Percentiles rank a stretch among this genome's conserved stretches.
Evolutionary conservation across 2,888 invertebrate genomes (phyloP).

Genomic region (Nemotelus nigrinus): DNA sequence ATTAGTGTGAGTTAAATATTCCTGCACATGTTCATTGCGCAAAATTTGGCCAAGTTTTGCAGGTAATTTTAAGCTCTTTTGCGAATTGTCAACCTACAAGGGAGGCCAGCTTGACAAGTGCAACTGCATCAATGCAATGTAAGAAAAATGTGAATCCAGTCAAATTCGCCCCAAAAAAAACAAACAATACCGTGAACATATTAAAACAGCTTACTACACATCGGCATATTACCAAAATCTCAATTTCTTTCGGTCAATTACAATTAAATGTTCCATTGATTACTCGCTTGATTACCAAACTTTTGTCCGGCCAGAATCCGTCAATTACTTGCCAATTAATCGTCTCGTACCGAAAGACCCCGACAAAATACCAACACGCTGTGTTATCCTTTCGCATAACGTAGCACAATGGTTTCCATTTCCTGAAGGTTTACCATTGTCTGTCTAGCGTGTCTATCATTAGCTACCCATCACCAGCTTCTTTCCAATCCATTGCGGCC

Average conservation of each 20-base stretch:
- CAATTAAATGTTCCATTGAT: conserved; percentile 37
- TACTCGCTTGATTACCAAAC: conserved; percentile 42
- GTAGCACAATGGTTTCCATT: background rate
- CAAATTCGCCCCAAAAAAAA: no score
- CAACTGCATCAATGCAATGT: no score
- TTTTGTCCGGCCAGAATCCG: conserved; percentile 46
- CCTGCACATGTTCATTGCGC: no score
- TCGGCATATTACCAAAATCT: background rate
- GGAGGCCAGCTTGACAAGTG: no score
- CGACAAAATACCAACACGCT: background rate
- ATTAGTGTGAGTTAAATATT: no score
- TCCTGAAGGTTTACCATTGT: conserved; percentile 2
- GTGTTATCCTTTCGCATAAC: conserved; percentile 8
- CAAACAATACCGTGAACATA: no score
- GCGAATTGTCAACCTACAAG: no score
- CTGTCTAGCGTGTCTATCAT: conserved; percentile 3
- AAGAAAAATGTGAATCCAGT: no score
- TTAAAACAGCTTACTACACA: no score
- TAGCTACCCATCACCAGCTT: background rate
- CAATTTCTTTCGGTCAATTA: conserved; percentile 1
- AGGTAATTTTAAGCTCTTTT: no score
- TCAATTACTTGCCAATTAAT: conserved; percentile 46
- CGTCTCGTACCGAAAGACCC: background rate
- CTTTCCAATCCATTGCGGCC: background rate
- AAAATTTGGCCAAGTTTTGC: no score